Evolutionary conservation across 2,888 invertebrate species (phyloP), one percentile per base, ranked within the genome.

Genomic region (Heliconius aoede): DNA sequence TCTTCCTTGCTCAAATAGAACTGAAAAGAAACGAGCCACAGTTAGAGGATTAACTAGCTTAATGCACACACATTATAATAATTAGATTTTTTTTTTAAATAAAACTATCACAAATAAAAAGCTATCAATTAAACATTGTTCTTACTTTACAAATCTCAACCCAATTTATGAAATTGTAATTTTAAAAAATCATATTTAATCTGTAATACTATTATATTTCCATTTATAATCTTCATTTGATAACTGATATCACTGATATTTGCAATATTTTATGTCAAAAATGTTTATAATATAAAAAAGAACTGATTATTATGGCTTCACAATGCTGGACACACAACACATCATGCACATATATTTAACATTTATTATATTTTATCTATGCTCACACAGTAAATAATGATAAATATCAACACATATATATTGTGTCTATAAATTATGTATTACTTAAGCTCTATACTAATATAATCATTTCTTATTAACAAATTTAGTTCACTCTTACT

Each of bases 1-100:
- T 92, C 84, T 76, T 92, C 91, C 90, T 88, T 88, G 89, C 87
- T 89, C 88, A 90, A 89, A 89, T 86, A 85, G 84, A 88, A 91
- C 92, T 92, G 92, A 86, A 92, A 92, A 88, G 81, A 90, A 89
- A 90, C 83, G 86, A 87, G 84, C 85, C 86, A 87, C 81, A 83
- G 80, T 87, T 87, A 86, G 81, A 83, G 74, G 79, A 80, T 81
- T 84, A 82, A 79, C 82, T 86, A 86, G 86, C 86, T 80, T 82
- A 72, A 51, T 30, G 72, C 77, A 84, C 79, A 84, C 77, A 58
- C 18, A 32, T 58, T 51, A 72, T 58, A 74, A 32, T 32, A 26
- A 60, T 8, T 62, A 75, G 61, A 40, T 64, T 64, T 26, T 28
- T 64, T 26, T 65, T 61, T 68, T 60, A 32, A 65, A n/a, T 46